Evolutionary conservation across 2,888 invertebrate genomes (phyloP).

Genomic region (Lymantria dispar): DNA sequence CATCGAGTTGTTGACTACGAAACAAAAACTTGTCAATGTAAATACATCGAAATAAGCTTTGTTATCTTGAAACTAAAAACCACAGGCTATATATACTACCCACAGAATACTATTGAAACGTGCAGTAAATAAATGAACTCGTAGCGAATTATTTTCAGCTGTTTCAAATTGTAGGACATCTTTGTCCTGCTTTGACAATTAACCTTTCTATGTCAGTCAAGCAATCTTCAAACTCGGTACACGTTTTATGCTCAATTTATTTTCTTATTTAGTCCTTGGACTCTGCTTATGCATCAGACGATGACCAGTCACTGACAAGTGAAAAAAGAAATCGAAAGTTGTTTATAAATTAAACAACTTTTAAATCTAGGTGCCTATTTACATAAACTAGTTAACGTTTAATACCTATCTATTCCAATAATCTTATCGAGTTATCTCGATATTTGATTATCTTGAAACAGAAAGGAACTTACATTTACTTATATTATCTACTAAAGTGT

Average conservation of each 20-base stretch:
- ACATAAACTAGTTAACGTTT: conserved; percentile 35
- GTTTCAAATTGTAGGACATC: conserved; percentile 17
- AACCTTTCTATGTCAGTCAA: conserved; percentile 53
- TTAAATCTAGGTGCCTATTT: conserved; percentile 43
- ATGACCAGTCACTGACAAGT: conserved; percentile 30
- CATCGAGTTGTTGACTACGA: conserved; percentile 65
- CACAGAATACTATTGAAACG: conserved; percentile 22
- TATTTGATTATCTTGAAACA: neutral
- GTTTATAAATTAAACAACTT: conserved; percentile 49
- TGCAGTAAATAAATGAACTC: conserved; percentile 36
- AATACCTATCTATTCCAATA: conserved; percentile 1
- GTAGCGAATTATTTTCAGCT: conserved; percentile 23
- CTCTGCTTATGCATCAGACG: conserved; percentile 46
- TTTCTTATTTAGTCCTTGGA: conserved; percentile 61
- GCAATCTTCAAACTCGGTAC: conserved; percentile 50
- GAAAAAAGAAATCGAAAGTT: conserved; percentile 66
- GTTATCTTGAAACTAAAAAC: conserved; percentile 43
- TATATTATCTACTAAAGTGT: too few relatives aligned
- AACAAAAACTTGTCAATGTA: conserved; percentile 74
- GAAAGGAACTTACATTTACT: too few relatives aligned
- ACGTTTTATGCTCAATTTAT: conserved; percentile 51
- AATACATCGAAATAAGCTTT: conserved; percentile 56
- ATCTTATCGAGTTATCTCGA: neutral
- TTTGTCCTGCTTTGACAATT: conserved; percentile 35
- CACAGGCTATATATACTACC: conserved; percentile 47